Evolutionary conservation across 2,797 vertebrate species (phyloP).

Genomic region (Chelmon rostratus): DNA sequence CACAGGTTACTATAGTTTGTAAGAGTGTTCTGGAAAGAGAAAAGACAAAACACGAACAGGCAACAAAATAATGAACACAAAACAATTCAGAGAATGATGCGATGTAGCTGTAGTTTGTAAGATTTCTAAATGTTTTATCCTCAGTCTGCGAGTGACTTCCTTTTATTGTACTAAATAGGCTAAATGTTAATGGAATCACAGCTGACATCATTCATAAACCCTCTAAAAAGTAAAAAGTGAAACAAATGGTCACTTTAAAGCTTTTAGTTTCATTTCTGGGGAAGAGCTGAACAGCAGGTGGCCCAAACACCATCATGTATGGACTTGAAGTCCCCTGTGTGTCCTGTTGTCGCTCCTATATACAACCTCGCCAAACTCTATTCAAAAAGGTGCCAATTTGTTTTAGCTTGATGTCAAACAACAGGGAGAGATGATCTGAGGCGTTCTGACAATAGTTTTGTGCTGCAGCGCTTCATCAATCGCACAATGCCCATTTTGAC

Average conservation of each 20-base stretch:
- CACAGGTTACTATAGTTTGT: background rate
- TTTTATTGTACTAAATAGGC: background rate
- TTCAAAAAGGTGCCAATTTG: background rate
- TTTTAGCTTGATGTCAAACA: no score
- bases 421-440: background rate
- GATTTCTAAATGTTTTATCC: background rate
- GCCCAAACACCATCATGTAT: background rate
- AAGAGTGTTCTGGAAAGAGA: background rate
- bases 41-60: background rate
- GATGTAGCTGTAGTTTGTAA: background rate
- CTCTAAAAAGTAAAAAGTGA: no score
- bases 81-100: background rate
- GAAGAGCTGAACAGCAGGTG: constrained; percentile 5
- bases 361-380: background rate
- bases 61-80: background rate
- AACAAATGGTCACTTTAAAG: no score
- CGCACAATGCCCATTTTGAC: background rate
- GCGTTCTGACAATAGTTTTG: background rate
- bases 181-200: background rate
- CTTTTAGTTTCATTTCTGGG: background rate
- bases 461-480: background rate
- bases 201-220: no score
- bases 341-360: background rate
- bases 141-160: background rate
- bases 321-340: background rate